Base-by-base conservation (phyloP, 2,797 vertebrate species). In the Nannoperca australis region DNA sequence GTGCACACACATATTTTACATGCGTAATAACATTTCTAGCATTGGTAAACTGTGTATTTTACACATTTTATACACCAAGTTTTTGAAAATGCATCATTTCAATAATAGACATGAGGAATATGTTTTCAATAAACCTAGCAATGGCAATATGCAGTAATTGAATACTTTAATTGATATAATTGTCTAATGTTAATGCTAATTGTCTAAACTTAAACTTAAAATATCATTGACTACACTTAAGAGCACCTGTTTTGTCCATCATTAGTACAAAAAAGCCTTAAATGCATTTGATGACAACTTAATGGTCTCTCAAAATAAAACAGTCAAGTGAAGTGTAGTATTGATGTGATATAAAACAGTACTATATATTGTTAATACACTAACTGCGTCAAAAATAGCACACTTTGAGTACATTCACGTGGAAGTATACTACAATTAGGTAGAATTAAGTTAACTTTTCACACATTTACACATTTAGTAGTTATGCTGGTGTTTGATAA, bases 381-480 rank as follows among this genome's bases (percentile, higher is more conserved):
- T 6, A 44, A 14, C 15, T 65, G 17, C 7, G 2, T 20, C 44
- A 20, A 47, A 47, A 45, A 45, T 18, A 45, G 15, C 15, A 27
- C 50, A 8, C 58, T 55, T 17, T 18, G 40, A 50, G 27, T 17
- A 58, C 8, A 70, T 60, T 79, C 4, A 67, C 32, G 66, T 32
- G 24, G 24, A 27, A 27, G 24, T 27, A 42, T 61, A 53, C 17
- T 40, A 42, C 38, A 65, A 51, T 70, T 54, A 65, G 18, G 2
- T 66, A 49, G 0, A 63, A 63, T 78, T 40, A 55, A 50, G 6
- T 36, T 15, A 13, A 13, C 13, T 14, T 38, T 67, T 66, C 4
- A 62, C 40, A 73, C 12, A 22, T 71, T 13, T 74, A 85, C 58
- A 92, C 65, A 73, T 62, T 34, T 18, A 32, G 22, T 70, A 81